phyloP scores from a whole-genome alignment of 53 echinoderm and acorn worm genomes.

The Arbacia lixula region DNA sequence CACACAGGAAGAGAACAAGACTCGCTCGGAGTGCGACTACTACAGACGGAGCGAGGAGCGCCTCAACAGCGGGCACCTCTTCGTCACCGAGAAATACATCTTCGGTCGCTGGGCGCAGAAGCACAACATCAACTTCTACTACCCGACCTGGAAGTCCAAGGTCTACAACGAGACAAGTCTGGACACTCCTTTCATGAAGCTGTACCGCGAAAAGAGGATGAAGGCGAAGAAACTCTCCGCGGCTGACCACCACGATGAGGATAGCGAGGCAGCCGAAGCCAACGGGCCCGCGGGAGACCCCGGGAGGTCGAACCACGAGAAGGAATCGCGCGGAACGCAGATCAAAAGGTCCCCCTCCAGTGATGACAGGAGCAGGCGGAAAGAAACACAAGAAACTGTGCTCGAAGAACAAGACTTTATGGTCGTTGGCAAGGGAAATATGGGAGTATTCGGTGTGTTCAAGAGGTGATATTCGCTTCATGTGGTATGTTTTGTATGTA shows the following conservation, averaged over 20 bases:
- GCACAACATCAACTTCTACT: constrained; percentile 69
- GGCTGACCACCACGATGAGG: constrained; percentile 14
- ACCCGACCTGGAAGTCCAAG: constrained; percentile 69
- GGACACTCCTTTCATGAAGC: constrained; percentile 83
- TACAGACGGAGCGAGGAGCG: constrained; percentile 84
- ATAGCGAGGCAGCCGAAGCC: background rate
- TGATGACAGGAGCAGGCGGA: constrained; percentile 23
- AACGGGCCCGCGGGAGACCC: background rate
- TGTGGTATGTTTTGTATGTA: too few relatives aligned
- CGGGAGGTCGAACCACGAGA: background rate
- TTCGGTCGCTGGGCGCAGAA: constrained; percentile 86
- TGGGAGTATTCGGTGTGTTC: constrained; percentile 38
- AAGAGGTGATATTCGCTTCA: constrained; percentile 29
- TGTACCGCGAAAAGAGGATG: constrained; percentile 71
- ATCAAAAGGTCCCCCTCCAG: constrained; percentile 15
- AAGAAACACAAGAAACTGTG: constrained; percentile 1
- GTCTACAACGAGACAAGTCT: constrained; percentile 57
- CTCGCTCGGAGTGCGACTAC: constrained; percentile 75
- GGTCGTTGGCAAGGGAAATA: constrained; percentile 27
- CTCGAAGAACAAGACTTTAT: constrained; percentile 41
- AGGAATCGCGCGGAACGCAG: too few relatives aligned
- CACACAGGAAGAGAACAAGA: constrained; percentile 64
- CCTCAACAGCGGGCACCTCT: constrained; percentile 81
- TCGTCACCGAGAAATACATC: constrained; percentile 91
- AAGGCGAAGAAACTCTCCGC: constrained; percentile 40